Evolutionary conservation across 2,113 vertebrate genomes (phyloP), one percentile per base, ranked within the genome.

Genomic region (Hyla sarda): DNA sequence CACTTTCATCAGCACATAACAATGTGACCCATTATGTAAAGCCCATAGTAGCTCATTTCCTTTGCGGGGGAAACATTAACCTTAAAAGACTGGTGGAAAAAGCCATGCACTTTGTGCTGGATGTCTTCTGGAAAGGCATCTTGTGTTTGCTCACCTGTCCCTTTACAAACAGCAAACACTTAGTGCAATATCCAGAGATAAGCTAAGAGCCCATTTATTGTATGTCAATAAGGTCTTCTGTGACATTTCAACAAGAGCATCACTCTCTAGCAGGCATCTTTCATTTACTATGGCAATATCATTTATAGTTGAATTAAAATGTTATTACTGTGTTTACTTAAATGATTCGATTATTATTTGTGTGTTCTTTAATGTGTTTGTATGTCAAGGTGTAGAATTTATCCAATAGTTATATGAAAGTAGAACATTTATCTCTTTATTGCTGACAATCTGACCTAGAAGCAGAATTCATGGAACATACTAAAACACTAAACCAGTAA

Each of bases 31-130:
- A 88, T 2, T 19, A 45, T 28, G 32, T 7, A 87, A 78, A 25
- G 54, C 52, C 82, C 78, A 89, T 88, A 62, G 37, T 79, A 92
- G 50, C 47, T 89, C 86, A 84, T 47, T 74, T 37, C 77, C 89
- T 89, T 87, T 58, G 25, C 67, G 81, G 62, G 30, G 88, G 89
- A 85, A 71, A 87, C 88, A 89, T 67, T 80, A 77, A 80, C 78
- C 28, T 71, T 45, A 87, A 90, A 34, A 32, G 82, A 73, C 71
- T 84, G 50, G 73, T 78, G 73, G 54, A 85, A 84, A 67, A 71
- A 50, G 41, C 87, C 48, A 3, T 85, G 85, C 65, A 89, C 47
- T 88, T 87, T 81, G 82, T 58, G 81, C 54, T 34, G 86, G 60
- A 14, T 21, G 32, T n/a, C 50, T 52, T 25, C 71, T 86, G 87